These are phyloP conservation scores for Ormyrus pomaceus DNA, from an alignment of 2,888 invertebrate species.

Conservation along the genomic window DNA sequence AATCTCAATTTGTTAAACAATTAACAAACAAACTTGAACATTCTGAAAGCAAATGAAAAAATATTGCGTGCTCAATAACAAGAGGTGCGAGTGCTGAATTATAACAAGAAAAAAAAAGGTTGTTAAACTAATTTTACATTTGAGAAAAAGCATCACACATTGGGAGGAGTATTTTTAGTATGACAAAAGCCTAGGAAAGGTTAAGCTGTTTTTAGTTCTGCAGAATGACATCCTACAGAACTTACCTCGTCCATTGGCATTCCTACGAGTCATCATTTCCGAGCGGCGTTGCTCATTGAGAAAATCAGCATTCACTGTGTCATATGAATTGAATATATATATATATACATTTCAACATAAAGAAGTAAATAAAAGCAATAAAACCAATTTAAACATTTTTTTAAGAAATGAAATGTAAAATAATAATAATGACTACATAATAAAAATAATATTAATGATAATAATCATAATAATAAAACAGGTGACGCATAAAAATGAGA, in stretches of 20 bases:
- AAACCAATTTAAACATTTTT: background rate
- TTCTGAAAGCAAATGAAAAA: constrained; percentile 36
- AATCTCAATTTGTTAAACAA: constrained; percentile 5
- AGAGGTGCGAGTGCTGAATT: constrained; percentile 54
- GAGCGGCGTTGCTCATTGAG: constrained; percentile 71
- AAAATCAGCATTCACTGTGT: constrained; percentile 67
- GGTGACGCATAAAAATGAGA: background rate
- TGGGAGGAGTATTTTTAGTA: constrained; percentile 44
- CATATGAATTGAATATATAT: constrained; percentile 55
- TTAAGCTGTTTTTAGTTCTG: constrained; percentile 44
- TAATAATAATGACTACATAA: constrained; percentile 1
- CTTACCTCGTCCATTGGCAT: constrained; percentile 68
- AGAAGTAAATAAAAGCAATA: constrained; percentile 9
- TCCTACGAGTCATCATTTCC: constrained; percentile 64
- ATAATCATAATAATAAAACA: constrained; percentile 1
- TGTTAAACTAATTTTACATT: constrained; percentile 20
- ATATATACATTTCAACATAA: constrained; percentile 1
- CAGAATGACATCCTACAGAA: constrained; percentile 46
- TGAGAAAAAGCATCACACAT: constrained; percentile 33
- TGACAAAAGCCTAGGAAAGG: constrained; percentile 31
- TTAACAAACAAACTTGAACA: constrained; percentile 13
- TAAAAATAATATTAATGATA: background rate
- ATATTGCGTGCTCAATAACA: constrained; percentile 23
- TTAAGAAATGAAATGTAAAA: background rate
- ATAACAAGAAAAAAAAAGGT: constrained; percentile 7